A percentile compares a stretch with the other conserved stretches of the same genome.
phyloP scores from a whole-genome alignment of 1,140 invertebrate species.

The Calliopsis andreniformis region DNA sequence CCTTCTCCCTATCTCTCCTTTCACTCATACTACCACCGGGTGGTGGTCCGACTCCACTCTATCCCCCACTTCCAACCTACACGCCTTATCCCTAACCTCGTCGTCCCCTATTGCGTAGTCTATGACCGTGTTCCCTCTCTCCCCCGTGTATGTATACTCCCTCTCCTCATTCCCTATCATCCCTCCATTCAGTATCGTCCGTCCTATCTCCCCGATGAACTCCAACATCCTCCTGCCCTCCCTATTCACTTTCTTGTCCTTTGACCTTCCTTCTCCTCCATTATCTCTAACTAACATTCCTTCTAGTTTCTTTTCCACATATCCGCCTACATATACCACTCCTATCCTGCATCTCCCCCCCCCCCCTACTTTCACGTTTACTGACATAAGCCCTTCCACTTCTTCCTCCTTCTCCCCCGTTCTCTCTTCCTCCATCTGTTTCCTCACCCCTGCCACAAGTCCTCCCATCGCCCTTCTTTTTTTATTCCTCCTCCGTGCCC shows the following conservation, averaged over 20 bases:
- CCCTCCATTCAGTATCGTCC: conserved; percentile 50
- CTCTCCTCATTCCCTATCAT: conserved; percentile 47
- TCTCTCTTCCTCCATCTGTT: not conserved
- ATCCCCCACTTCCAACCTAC: not conserved
- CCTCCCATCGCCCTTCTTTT: not conserved
- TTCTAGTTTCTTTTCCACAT: not conserved
- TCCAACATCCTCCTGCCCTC: conserved; percentile 33
- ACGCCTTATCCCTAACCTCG: too few relatives aligned
- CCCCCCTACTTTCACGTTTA: not conserved
- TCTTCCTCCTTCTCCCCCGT: not conserved
- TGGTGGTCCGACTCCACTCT: not conserved
- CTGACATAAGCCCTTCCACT: not conserved
- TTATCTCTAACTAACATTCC: not conserved
- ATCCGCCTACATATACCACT: not conserved
- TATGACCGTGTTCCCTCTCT: conserved; percentile 22
- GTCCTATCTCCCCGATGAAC: conserved; percentile 33
- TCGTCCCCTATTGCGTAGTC: conserved; percentile 20
- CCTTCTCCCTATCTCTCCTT: not conserved
- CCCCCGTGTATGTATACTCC: conserved; percentile 46
- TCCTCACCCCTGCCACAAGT: not conserved
- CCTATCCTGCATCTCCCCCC: not conserved
- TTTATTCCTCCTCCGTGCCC: not conserved
- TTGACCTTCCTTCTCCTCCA: conserved; percentile 25
- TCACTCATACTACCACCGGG: not conserved
- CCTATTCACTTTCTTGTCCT: conserved; percentile 36